Evolutionary conservation across 2,113 vertebrate genomes (phyloP).

Genomic region (Solenodon paradoxus): DNA sequence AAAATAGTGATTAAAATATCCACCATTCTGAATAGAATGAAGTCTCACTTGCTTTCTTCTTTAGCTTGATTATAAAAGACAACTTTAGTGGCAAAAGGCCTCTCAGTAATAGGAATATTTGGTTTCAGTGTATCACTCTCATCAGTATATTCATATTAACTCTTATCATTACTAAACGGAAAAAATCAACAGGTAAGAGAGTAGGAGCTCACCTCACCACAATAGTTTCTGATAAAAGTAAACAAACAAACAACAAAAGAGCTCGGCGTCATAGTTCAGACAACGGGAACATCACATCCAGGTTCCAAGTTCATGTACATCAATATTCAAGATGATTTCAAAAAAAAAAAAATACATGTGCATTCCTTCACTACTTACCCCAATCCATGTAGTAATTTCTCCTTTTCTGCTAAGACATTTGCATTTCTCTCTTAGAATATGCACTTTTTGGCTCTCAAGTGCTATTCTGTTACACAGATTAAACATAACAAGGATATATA

Average conservation of each 20-base stretch:
- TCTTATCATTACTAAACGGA: background rate
- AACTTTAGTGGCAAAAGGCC: background rate
- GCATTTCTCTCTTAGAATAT: background rate
- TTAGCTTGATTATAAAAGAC: background rate
- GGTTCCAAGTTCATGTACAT: fast-evolving
- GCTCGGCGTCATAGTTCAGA: too few relatives aligned
- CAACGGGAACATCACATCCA: background rate
- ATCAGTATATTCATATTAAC: background rate
- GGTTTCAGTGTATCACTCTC: background rate
- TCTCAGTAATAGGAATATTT: background rate
- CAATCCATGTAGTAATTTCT: background rate
- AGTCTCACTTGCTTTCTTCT: background rate
- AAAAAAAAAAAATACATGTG: too few relatives aligned
- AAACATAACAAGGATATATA: too few relatives aligned
- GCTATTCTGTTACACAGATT: background rate
- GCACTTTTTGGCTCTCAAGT: background rate
- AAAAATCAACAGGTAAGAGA: background rate
- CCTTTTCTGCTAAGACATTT: background rate
- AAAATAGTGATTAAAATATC: background rate
- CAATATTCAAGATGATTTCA: background rate
- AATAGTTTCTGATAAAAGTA: background rate
- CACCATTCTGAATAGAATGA: background rate
- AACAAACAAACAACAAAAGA: background rate
- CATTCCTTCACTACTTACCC: background rate
- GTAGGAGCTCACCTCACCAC: background rate